phyloP scores from a whole-genome alignment of 2,888 invertebrate genomes.

The Carpatolechia fugitivella region DNA sequence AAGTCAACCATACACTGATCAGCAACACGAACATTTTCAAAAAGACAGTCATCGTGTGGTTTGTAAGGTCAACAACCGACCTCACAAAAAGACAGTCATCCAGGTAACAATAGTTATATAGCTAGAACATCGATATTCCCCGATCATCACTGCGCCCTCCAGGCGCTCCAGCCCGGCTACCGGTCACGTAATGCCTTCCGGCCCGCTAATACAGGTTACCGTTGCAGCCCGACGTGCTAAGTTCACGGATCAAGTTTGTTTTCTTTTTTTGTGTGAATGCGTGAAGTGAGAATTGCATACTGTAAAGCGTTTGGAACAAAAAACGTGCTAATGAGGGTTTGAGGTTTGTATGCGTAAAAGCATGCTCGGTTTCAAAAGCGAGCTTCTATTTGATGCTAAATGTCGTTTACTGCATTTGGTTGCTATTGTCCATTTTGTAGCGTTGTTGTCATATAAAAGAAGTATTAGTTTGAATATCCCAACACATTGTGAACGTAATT shows the following conservation, averaged over 20 bases:
- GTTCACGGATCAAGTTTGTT: constrained; percentile 1
- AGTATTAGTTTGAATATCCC: background rate
- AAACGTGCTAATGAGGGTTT: background rate
- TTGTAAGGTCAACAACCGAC: too few species aligned
- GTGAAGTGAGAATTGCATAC: background rate
- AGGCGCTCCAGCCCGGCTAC: constrained; percentile 24
- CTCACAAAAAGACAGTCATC: too few species aligned
- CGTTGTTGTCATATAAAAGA: too few species aligned
- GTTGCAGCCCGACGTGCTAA: constrained; percentile 35
- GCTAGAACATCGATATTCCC: background rate
- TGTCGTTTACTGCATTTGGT: too few species aligned
- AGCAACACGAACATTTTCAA: background rate
- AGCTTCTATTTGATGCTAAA: too few species aligned
- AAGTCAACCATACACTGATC: too few species aligned
- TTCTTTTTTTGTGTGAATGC: background rate
- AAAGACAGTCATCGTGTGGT: background rate
- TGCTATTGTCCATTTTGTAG: too few species aligned
- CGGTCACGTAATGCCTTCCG: constrained; percentile 61
- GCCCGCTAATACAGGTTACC: constrained; percentile 53
- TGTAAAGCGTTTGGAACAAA: background rate
- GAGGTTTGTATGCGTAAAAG: background rate
- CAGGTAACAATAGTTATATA: too few species aligned
- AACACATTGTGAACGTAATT: background rate
- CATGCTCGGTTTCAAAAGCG: too few species aligned
- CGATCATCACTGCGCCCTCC: background rate